Conservation (phyloP, 2,797 vertebrate genomes). For the Gastrophryne carolinensis region DNA sequence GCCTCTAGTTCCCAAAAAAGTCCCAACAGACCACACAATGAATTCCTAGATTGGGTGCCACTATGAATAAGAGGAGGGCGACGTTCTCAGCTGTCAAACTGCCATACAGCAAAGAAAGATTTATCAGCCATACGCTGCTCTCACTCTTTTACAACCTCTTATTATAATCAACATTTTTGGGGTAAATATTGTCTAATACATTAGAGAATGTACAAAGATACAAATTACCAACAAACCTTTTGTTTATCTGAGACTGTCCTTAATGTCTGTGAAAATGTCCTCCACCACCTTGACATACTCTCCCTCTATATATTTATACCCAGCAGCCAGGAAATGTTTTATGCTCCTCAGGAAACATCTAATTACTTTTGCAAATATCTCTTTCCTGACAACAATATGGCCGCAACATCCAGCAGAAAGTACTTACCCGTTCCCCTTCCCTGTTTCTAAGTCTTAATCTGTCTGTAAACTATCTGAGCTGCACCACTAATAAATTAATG, state of each 20-base stretch:
- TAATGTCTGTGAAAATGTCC: not conserved
- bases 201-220: too few relatives aligned
- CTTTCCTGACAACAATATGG: not conserved
- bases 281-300: not conserved
- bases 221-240: not conserved
- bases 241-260: not conserved
- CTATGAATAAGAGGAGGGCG: too few relatives aligned
- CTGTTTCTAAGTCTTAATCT: not conserved
- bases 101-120: too few relatives aligned
- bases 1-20: too few relatives aligned
- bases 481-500: not conserved
- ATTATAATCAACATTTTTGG: too few relatives aligned
- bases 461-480: not conserved
- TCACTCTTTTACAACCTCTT: too few relatives aligned
- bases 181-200: too few relatives aligned
- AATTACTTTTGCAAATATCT: slow-evolving; percentile 26
- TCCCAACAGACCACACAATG: too few relatives aligned
- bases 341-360: not conserved
- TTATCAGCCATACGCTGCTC: too few relatives aligned
- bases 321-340: not conserved
- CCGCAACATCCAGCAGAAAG: not conserved
- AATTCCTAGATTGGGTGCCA: too few relatives aligned
- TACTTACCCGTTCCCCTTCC: not conserved
- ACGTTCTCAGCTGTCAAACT: too few relatives aligned
- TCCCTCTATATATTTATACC: slow-evolving; percentile 22